Percentiles rank a stretch among this genome's conserved stretches.
These are phyloP conservation scores for Origma solitaria DNA, from an alignment of 2,113 vertebrate genomes.

Conservation along the genomic window DNA sequence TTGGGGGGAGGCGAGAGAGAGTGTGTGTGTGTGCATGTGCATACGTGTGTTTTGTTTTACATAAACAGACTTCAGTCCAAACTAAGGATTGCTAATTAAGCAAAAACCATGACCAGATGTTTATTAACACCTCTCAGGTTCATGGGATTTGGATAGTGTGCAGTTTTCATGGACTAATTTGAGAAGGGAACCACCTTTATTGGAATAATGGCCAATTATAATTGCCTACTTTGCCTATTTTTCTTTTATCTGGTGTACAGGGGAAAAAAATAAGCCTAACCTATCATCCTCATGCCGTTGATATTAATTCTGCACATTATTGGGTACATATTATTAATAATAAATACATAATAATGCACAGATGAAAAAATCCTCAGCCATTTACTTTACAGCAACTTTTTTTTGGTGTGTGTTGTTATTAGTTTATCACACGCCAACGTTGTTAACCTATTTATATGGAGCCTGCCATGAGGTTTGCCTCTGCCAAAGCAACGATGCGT, in stretches of 20 bases:
- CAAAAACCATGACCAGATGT: conserved; percentile 78
- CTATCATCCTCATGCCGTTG: neutral
- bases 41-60: conserved; percentile 59
- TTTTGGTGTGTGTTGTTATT: neutral
- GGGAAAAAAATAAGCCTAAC: neutral
- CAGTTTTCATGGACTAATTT: conserved; percentile 75
- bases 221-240: conserved; percentile 67
- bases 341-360: neutral
- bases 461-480: conserved; percentile 39
- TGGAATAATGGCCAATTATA: conserved; percentile 77
- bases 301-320: neutral
- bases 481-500: conserved; percentile 45
- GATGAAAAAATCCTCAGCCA: conserved; percentile 1
- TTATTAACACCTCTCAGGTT: conserved; percentile 79
- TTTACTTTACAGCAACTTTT: neutral
- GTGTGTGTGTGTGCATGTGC: no score
- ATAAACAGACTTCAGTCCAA: conserved; percentile 71
- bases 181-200: conserved; percentile 75
- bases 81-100: conserved; percentile 76
- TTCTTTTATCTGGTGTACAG: conserved; percentile 31
- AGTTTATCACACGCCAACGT: conserved; percentile 49
- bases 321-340: conserved; percentile 25
- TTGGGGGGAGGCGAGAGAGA: neutral
- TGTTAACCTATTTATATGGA: conserved; percentile 59
- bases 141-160: conserved; percentile 75